phyloP scores from a whole-genome alignment of 2,888 invertebrate species.

The Mythimna lalbum region DNA sequence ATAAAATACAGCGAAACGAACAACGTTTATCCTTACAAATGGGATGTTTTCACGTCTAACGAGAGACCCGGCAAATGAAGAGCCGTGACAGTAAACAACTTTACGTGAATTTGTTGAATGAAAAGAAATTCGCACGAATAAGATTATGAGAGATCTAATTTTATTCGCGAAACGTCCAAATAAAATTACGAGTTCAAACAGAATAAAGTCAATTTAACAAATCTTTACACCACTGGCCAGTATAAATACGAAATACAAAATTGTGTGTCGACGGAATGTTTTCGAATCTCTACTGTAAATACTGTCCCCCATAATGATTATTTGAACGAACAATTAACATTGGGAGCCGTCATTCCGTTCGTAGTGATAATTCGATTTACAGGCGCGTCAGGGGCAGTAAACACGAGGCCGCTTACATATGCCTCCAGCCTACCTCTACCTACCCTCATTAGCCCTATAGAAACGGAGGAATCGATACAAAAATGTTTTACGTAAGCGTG shows the following conservation, averaged over 20 bases:
- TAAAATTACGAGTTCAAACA: slow-evolving; percentile 74
- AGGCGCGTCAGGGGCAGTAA: slow-evolving; percentile 73
- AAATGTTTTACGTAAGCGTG: slow-evolving; percentile 58
- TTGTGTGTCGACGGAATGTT: slow-evolving; percentile 77
- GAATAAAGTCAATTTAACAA: slow-evolving; percentile 77
- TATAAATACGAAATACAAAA: slow-evolving; percentile 77
- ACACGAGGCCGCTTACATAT: slow-evolving; percentile 68
- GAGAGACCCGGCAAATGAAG: slow-evolving; percentile 71
- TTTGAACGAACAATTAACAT: slow-evolving; percentile 86
- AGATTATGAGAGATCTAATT: slow-evolving; percentile 80
- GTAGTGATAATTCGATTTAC: slow-evolving; percentile 84
- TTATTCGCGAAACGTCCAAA: slow-evolving; percentile 76
- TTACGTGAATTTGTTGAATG: slow-evolving; percentile 72
- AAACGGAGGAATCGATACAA: slow-evolving; percentile 61
- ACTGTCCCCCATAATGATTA: slow-evolving; percentile 86
- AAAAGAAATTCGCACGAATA: slow-evolving; percentile 76
- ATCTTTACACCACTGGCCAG: slow-evolving; percentile 74
- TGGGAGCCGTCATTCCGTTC: slow-evolving; percentile 75
- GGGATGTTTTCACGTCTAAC: slow-evolving; percentile 67
- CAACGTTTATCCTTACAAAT: slow-evolving; percentile 65
- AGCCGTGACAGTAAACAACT: slow-evolving; percentile 75
- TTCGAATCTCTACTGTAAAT: slow-evolving; percentile 81
- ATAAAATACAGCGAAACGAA: slow-evolving; percentile 55
- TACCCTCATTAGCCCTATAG: slow-evolving; percentile 69
- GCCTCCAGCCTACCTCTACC: slow-evolving; percentile 52